Base-by-base conservation (phyloP, 53 echinoderm and acorn worm species). In the Echinarachnius parma region DNA sequence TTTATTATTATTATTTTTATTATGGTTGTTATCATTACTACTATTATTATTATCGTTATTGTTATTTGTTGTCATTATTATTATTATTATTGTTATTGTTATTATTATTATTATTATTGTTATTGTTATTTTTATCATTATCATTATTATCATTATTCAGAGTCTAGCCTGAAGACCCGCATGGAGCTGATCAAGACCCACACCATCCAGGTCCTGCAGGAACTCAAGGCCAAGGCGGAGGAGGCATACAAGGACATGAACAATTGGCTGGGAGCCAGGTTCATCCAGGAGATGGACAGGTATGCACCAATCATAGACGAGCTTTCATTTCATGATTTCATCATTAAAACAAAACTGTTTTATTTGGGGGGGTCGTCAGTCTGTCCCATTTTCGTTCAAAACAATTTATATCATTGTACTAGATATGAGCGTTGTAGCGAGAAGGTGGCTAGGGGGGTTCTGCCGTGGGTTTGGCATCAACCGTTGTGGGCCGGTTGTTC, bases 111-210 rank as follows among this genome's bases (percentile, higher is more conserved):
- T 3, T 2, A n/a, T 14, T 4, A 50, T 50, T 20, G 21, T 21
- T 50, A 21, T 21, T 20, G 23, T 50, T 50, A 50, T n/a, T 50
- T 21, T 14, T 50, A 15, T 45, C 46, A 4, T 8, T 33, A 2
- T 20, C 13, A 31, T 59, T 2, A 20, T 5, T 33, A 9, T 59
- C 3, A 19, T 59, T 21, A 13, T 11, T 28, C 53, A 93, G 93
- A 93, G 62, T 31, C 21, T 48, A 86, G 87, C 16, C 61, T 96
- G 35, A 96, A 89, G 88, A 80, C 80, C 7, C 81, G 96, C 34
- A 87, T 96, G 85, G 96, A 96, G 71, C 60, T 96, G 78, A 96
- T 85, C 52, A 91, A 90, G 82, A 34, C 80, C 37, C 96, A 96
- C 58, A 78, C 87, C 75, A 96, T 96, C 20, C 54, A 86, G 28